These are phyloP conservation scores for Lycocerus yunnanus DNA, from an alignment of 2,888 invertebrate species.

Conservation along the genomic window DNA sequence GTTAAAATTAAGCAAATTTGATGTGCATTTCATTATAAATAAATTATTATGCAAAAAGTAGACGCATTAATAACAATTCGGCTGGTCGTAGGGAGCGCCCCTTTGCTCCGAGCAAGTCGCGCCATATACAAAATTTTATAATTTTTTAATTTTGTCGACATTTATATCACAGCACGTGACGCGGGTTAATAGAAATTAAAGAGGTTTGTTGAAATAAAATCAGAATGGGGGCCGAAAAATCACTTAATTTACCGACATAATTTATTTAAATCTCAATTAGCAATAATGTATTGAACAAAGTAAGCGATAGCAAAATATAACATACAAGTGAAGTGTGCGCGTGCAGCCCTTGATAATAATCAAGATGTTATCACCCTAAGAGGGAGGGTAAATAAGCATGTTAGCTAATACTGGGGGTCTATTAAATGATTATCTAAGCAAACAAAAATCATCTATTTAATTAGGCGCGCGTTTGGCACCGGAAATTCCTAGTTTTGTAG, in stretches of 20 bases:
- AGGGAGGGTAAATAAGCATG: slow-evolving; percentile 54
- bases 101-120: background rate
- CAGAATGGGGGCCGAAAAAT: background rate
- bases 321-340: slow-evolving; percentile 34
- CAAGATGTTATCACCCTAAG: slow-evolving; percentile 42
- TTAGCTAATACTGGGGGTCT: slow-evolving; percentile 54
- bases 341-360: slow-evolving; percentile 36
- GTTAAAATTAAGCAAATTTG: slow-evolving; percentile 5
- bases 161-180: background rate
- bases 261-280: slow-evolving; percentile 14
- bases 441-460: slow-evolving; percentile 60
- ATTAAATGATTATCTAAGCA: slow-evolving; percentile 59
- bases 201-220: background rate
- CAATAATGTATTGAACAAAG: slow-evolving; percentile 8
- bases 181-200: background rate
- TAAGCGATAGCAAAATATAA: slow-evolving; percentile 15
- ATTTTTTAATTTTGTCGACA: background rate
- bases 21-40: background rate
- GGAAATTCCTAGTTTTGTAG: slow-evolving; percentile 50
- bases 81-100: background rate
- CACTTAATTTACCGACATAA: background rate
- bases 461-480: slow-evolving; percentile 52
- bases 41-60: background rate
- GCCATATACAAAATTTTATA: background rate
- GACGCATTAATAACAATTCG: background rate